Conservation (phyloP, 2,888 invertebrate species). For the Drosophila formosana region DNA sequence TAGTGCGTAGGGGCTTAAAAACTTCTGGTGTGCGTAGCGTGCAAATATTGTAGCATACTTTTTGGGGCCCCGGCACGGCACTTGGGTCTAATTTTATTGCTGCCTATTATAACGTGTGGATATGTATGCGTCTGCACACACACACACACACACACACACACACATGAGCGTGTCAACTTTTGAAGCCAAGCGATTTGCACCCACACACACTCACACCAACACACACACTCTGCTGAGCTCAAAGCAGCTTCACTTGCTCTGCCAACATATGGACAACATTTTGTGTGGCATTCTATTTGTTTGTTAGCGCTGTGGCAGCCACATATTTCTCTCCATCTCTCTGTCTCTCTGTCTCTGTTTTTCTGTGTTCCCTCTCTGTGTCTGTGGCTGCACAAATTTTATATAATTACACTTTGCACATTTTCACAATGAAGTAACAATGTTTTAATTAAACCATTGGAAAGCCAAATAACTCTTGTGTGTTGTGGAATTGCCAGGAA, state of each 20-base stretch:
- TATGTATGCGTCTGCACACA: constrained; percentile 2
- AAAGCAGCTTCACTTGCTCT: constrained; percentile 53
- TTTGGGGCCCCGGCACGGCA: constrained; percentile 57
- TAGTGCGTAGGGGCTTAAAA: constrained; percentile 44
- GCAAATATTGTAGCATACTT: constrained; percentile 72
- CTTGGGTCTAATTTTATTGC: constrained; percentile 72
- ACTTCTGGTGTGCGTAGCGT: constrained; percentile 56
- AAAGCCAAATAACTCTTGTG: constrained; percentile 80
- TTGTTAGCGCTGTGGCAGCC: constrained; percentile 67
- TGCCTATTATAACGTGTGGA: constrained; percentile 63
- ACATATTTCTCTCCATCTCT: constrained; percentile 9
- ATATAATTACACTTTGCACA: constrained; percentile 82
- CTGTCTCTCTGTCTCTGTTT: neutral
- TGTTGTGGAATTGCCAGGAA: constrained; percentile 57
- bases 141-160: constrained; percentile 23
- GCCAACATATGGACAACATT: constrained; percentile 69
- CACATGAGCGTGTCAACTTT: constrained; percentile 75
- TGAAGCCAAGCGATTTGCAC: constrained; percentile 70
- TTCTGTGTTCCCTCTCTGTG: constrained; percentile 12
- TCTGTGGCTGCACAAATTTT: constrained; percentile 74
- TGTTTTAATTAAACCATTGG: constrained; percentile 80
- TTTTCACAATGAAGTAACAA: constrained; percentile 82
- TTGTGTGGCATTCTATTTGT: constrained; percentile 70
- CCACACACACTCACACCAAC: constrained; percentile 12
- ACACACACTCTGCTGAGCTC: constrained; percentile 33